Evolutionary conservation across 2,797 vertebrate species (phyloP).

Genomic region (Leucoraja ocellata): DNA sequence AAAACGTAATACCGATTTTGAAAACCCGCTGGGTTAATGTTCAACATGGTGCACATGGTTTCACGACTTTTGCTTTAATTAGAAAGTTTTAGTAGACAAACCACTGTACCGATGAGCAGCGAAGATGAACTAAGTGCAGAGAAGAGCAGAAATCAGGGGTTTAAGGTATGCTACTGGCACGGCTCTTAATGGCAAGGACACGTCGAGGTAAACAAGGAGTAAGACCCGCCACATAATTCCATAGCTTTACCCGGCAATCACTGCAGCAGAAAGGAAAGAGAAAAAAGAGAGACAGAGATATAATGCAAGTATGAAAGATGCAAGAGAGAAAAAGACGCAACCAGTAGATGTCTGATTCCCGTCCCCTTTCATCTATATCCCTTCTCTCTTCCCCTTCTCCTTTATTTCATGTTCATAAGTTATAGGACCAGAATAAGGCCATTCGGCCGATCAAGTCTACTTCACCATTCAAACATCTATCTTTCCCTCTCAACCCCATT

Average conservation of each 20-base stretch:
- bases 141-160: slow-evolving; percentile 40
- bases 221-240: slow-evolving; percentile 94
- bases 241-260: slow-evolving; percentile 97
- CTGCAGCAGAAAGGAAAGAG: slow-evolving; percentile 60
- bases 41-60: neutral
- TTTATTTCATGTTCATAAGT: too few relatives aligned
- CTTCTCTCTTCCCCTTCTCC: too few relatives aligned
- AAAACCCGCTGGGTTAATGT: neutral
- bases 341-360: neutral
- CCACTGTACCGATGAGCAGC: slow-evolving; percentile 34
- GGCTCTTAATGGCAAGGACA: slow-evolving; percentile 96
- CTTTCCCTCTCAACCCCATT: too few relatives aligned
- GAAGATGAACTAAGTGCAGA: slow-evolving; percentile 32
- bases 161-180: slow-evolving; percentile 96
- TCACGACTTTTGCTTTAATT: neutral
- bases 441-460: too few relatives aligned
- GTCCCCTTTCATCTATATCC: too few relatives aligned
- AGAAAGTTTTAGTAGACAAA: slow-evolving; percentile 28
- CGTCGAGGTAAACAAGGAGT: slow-evolving; percentile 95
- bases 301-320: neutral
- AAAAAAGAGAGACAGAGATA: neutral
- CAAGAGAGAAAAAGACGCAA: neutral
- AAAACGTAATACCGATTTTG: neutral
- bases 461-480: too few relatives aligned
- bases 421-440: too few relatives aligned